phyloP scores from a whole-genome alignment of 2,888 invertebrate species.

The Hydropsyche betteni region DNA sequence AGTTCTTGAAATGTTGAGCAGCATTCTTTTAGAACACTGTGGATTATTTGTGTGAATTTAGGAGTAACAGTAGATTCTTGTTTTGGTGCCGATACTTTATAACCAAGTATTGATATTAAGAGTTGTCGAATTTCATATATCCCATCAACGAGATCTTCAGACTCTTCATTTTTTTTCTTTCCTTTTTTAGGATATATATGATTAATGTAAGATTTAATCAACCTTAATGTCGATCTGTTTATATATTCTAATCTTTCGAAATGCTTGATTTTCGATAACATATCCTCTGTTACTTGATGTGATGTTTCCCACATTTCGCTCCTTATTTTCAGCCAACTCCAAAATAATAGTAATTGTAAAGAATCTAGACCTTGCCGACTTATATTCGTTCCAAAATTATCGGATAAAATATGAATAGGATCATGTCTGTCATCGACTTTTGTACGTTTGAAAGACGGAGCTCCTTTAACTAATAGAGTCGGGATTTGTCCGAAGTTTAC shows the following conservation, averaged over 20 bases:
- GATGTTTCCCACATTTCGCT: conserved; percentile 52
- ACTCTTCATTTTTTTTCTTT: conserved; percentile 67
- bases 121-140: conserved; percentile 86
- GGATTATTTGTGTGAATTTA: conserved; percentile 57
- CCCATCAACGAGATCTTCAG: conserved; percentile 82
- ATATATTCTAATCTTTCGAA: conserved; percentile 88
- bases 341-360: conserved; percentile 83
- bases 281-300: not conserved
- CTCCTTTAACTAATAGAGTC: conserved; percentile 71
- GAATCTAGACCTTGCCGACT: conserved; percentile 88
- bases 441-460: conserved; percentile 54
- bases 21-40: conserved; percentile 85
- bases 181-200: conserved; percentile 87
- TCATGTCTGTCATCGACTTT: conserved; percentile 64
- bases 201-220: conserved; percentile 86
- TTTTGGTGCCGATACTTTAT: conserved; percentile 55
- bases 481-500: conserved; percentile 98
- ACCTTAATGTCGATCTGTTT: conserved; percentile 80
- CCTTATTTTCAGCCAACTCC: conserved; percentile 90
- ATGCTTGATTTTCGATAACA: conserved; percentile 70
- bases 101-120: conserved; percentile 73
- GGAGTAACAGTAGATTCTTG: not conserved
- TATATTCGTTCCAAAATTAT: conserved; percentile 86
- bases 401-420: conserved; percentile 85
- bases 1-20: conserved; percentile 90